These are phyloP conservation scores for Drosophila parvula DNA, from an alignment of 1,140 invertebrate species.

Conservation along the genomic window DNA sequence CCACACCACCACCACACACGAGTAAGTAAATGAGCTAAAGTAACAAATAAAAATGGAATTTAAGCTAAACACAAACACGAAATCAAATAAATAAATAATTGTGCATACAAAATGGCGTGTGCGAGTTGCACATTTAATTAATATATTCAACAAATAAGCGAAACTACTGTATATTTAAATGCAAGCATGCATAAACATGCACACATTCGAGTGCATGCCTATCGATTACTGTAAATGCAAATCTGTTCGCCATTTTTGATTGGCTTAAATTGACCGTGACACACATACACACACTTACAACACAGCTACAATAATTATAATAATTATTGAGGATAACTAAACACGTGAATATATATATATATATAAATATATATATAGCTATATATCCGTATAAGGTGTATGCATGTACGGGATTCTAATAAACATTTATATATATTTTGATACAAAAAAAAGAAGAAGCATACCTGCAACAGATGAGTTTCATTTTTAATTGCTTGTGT, in stretches of 20 bases:
- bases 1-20: constrained; percentile 1
- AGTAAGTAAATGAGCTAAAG: constrained; percentile 37
- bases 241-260: constrained; percentile 46
- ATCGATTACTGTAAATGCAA: constrained; percentile 44
- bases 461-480: constrained; percentile 5
- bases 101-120: constrained; percentile 44
- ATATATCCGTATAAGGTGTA: constrained; percentile 60
- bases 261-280: constrained; percentile 42
- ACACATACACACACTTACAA: constrained; percentile 11
- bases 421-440: constrained; percentile 61
- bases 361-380: constrained; percentile 30
- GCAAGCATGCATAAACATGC: constrained; percentile 7
- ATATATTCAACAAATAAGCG: constrained; percentile 38
- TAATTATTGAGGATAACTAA: constrained; percentile 63
- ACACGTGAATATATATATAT: constrained; percentile 50
- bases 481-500: constrained; percentile 49
- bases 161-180: constrained; percentile 33
- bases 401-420: constrained; percentile 50
- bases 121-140: constrained; percentile 44
- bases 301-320: constrained; percentile 57
- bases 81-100: constrained; percentile 49
- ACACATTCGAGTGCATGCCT: constrained; percentile 14
- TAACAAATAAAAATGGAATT: constrained; percentile 24
- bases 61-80: constrained; percentile 8
- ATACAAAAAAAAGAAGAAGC: constrained; percentile 20